Conservation (phyloP, 2,888 invertebrate species). For the Caenorhabditis sinica region DNA sequence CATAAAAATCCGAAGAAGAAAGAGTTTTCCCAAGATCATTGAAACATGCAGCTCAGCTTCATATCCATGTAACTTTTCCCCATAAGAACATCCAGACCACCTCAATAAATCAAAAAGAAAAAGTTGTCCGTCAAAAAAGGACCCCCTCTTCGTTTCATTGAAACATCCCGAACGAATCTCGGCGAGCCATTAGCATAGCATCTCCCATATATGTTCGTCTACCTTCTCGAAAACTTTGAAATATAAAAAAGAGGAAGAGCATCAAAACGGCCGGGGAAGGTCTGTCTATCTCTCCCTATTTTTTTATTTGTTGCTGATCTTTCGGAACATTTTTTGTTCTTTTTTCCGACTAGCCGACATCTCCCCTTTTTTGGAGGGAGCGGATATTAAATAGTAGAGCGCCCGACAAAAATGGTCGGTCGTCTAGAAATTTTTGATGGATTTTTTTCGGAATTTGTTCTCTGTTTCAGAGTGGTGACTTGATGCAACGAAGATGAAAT, state of each 20-base stretch:
- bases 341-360: neutral
- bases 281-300: slow-evolving; percentile 14
- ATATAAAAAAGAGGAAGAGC: slow-evolving; percentile 10
- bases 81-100: slow-evolving; percentile 5
- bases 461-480: neutral
- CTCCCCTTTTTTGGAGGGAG: neutral
- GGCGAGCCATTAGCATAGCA: slow-evolving; percentile 41
- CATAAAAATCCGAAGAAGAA: neutral
- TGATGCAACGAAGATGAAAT: too few species aligned
- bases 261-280: slow-evolving; percentile 5
- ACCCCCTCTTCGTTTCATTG: slow-evolving; percentile 22
- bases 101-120: neutral
- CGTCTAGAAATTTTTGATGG: neutral
- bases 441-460: neutral
- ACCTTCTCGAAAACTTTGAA: neutral
- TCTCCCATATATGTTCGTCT: slow-evolving; percentile 24
- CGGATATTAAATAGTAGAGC: too few species aligned
- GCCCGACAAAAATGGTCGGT: too few species aligned
- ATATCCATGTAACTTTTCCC: neutral
- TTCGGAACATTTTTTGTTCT: slow-evolving; percentile 26
- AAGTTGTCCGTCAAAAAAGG: neutral
- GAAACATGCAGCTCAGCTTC: neutral
- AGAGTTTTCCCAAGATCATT: slow-evolving; percentile 12
- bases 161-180: slow-evolving; percentile 48
- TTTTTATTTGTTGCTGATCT: slow-evolving; percentile 42